Conservation (phyloP, 1,140 invertebrate genomes). For the Aradophagus sp. region DNA sequence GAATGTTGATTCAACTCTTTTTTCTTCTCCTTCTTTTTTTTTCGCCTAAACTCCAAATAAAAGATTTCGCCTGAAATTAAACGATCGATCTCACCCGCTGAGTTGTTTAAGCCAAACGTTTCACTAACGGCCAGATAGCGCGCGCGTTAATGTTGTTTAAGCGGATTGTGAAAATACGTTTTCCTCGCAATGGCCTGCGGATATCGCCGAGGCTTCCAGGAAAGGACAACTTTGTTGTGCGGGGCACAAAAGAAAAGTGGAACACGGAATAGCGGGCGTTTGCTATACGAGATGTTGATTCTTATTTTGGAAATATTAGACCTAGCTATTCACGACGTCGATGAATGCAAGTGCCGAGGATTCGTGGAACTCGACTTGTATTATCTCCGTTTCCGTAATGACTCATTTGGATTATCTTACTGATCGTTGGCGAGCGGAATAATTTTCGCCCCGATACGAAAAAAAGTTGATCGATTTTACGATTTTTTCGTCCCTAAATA, state of each 20-base stretch:
- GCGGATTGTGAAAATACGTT: constrained; percentile 29
- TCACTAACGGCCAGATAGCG: too few relatives aligned
- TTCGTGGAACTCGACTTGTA: constrained; percentile 21
- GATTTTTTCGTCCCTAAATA: too few relatives aligned
- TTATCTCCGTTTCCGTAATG: constrained; percentile 27
- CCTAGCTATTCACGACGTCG: constrained; percentile 11
- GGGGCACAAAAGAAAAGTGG: constrained; percentile 14
- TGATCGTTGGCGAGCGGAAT: too few relatives aligned
- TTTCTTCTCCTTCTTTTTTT: too few relatives aligned
- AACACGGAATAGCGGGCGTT: constrained; percentile 17
- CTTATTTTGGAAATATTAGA: constrained; percentile 36
- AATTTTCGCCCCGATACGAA: too few relatives aligned
- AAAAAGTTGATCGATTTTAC: too few relatives aligned
- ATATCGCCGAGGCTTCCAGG: constrained; percentile 22
- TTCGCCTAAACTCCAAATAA: not conserved
- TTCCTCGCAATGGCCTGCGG: constrained; percentile 10
- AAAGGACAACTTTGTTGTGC: constrained; percentile 25
- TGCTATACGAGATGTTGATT: constrained; percentile 22
- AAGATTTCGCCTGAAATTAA: constrained; percentile 1
- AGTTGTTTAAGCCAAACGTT: constrained; percentile 4
- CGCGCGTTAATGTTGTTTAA: constrained; percentile 21
- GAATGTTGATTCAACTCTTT: constrained; percentile 1
- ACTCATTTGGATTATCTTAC: constrained; percentile 30
- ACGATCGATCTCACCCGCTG: not conserved
- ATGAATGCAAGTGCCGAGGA: constrained; percentile 4